Evolutionary conservation across 2,113 vertebrate species (phyloP), one percentile per base, ranked within the genome.

Genomic region (Elanoides forficatus): DNA sequence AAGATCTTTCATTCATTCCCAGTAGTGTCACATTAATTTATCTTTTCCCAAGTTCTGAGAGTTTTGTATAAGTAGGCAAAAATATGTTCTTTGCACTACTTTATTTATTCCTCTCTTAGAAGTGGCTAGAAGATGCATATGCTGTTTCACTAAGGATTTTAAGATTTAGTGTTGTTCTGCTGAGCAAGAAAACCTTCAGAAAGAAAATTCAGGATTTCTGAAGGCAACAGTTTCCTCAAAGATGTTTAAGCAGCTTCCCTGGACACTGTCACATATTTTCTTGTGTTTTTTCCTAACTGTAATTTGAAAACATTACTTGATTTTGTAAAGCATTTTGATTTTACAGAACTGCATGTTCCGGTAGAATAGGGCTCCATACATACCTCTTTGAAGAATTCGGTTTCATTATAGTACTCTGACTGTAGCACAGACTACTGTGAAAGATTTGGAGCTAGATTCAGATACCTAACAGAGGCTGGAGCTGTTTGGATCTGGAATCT

Each of bases 1-100:
- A 74, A 84, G 47, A 60, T n/a, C 85, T 92, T 95, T 94, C 65
- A 88, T 94, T 94, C 63, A 81, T 40, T 92, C 97, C 95, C 94
- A 91, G 67, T 47, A 81, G 63, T 63, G 72, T 92, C 88, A 91
- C 52, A 74, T 62, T 81, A 70, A 86, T 93, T 93, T 94, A 90
- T 86, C 63, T 94, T 92, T 66, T 93, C 55, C 95, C 40, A 68
- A 90, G 42, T 85, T 96, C 82, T 21, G 36, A 55, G 38, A 43
- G 52, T 47, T 91, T 90, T 90, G 67, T 90, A 17, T 82, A 74
- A 90, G 67, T 70, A 78, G 58, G 45, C 45, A 66, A 26, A 71
- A 86, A 71, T 80, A 55, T 34, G 40, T 58, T 84, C 38, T 63
- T 63, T 38, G 20, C 15, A 81, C 26, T 72, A 58, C 76, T 93